phyloP scores from a whole-genome alignment of 2,797 vertebrate genomes.

The Trachurus trachurus region DNA sequence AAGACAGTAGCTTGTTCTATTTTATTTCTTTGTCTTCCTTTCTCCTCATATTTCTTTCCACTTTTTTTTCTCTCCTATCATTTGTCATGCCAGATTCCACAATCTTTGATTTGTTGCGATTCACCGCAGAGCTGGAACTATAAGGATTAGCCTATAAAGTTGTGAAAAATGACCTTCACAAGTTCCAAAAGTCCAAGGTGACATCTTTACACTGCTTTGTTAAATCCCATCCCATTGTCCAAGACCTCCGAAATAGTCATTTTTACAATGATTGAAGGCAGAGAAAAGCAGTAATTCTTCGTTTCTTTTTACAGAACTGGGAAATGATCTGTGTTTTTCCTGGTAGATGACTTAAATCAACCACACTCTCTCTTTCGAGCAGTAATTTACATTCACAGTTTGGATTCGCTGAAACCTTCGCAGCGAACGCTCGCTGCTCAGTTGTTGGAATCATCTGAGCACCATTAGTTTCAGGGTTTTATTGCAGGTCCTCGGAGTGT shows the following conservation, averaged over 20 bases:
- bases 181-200: background rate
- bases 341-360: background rate
- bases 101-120: background rate
- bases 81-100: background rate
- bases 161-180: background rate
- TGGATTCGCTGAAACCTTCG: constrained; percentile 13
- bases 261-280: background rate
- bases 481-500: constrained; percentile 62
- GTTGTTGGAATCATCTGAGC: constrained; percentile 50
- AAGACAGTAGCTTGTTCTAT: constrained; percentile 34
- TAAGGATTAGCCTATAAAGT: background rate
- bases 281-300: background rate
- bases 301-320: background rate
- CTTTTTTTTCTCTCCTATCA: background rate
- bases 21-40: background rate
- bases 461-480: constrained; percentile 58
- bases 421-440: constrained; percentile 18
- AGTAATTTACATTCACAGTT: constrained; percentile 13
- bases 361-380: background rate
- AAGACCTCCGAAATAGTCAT: background rate
- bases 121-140: background rate
- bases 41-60: background rate
- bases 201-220: background rate
- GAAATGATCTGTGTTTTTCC: background rate
- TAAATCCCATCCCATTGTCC: background rate